Evolutionary conservation across 2,113 vertebrate species (phyloP), one percentile per base, ranked within the genome.

Genomic region (Hipposideros armiger): DNA sequence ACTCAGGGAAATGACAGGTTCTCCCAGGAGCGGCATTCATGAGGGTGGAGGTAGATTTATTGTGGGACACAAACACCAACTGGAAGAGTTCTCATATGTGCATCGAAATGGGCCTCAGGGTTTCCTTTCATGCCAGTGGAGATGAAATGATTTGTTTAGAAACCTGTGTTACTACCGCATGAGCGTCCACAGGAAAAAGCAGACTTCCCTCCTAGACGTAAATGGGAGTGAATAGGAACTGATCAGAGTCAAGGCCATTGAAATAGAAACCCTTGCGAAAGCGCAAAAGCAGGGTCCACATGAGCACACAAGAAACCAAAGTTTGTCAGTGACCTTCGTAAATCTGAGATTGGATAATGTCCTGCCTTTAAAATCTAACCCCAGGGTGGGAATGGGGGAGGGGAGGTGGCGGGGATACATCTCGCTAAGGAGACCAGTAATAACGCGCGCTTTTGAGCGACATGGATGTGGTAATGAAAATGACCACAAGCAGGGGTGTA

Each of bases 1-100:
- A 88, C 96, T 97, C 97, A 97, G 97, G 95, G 96, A 97, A 95
- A 87, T 83, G 94, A 73, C 78, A 80, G 93, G 78, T 90, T 94
- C 95, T 95, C 96, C 95, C 81, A 54, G 77, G 95, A 93, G 92
- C 96, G 94, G 92, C 52, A 4, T 28, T 58, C 76, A 45, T 52
- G 67, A 87, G 74, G 94, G 77, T 40, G 77, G 93, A 93, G 78
- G 64, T 70, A 92, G 8, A 91, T 70, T 69, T 52, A 78, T 56
- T 86, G 92, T 8, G 78, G 74, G 69, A 93, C 50, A 86, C 82
- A 67, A 74, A 72, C 73, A 58, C 52, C 76, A 73, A 10, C 30
- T 70, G 69, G 83, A 93, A 85, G 52, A 89, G 40, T 69, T 76
- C 93, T 96, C 80, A 14, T 70, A 84, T 95, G 4, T 90, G n/a